Conservation (phyloP, 2,113 vertebrate genomes). For the Galemys pyrenaicus region DNA sequence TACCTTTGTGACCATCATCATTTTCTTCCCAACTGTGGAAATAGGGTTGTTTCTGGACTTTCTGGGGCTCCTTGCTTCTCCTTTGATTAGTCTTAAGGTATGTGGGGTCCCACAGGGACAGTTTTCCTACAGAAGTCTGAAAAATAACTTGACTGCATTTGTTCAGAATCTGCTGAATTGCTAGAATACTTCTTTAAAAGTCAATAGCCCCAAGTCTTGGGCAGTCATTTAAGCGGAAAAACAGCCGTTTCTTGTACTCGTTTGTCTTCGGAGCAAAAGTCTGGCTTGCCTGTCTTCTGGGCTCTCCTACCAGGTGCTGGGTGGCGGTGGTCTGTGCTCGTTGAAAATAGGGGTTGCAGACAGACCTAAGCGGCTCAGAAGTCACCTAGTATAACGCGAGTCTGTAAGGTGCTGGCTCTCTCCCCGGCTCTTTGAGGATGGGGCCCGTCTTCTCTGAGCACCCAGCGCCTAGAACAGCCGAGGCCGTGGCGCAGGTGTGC, state of each 20-base stretch:
- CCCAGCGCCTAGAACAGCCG: too few species aligned
- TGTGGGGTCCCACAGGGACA: background rate
- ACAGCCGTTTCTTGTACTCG: background rate
- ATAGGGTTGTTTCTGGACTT: background rate
- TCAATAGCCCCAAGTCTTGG: background rate
- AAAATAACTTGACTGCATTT: background rate
- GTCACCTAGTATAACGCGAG: background rate
- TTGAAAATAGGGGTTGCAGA: background rate
- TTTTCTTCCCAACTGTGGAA: background rate
- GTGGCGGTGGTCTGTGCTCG: background rate
- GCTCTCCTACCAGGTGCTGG: background rate
- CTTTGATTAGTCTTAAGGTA: background rate
- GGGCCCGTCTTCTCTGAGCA: background rate
- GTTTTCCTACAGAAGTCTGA: background rate
- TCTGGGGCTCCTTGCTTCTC: background rate
- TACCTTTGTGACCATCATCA: background rate
- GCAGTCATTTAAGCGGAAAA: background rate
- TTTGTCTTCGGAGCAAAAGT: background rate
- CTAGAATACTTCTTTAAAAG: slow-evolving; percentile 17
- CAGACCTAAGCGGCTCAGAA: slow-evolving; percentile 20
- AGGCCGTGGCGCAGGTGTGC: accelerated
- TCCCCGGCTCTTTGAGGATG: background rate
- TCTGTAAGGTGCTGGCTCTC: background rate
- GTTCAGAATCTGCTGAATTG: slow-evolving; percentile 16
- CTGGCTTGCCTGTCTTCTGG: background rate